phyloP scores from a whole-genome alignment of 1,140 invertebrate genomes.

The Zaprionus camerounensis region DNA sequence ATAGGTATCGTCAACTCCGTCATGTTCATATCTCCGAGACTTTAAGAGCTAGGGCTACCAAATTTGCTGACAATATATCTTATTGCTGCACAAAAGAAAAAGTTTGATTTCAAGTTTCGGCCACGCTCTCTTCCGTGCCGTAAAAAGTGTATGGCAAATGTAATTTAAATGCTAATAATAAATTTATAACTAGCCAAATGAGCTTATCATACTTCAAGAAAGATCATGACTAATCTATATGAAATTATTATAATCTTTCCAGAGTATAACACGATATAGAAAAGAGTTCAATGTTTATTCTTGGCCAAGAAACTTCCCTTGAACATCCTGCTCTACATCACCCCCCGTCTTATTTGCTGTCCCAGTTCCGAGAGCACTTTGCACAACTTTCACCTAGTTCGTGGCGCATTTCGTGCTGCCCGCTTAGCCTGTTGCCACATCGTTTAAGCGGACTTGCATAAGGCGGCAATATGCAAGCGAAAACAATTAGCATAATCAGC shows the following conservation, averaged over 20 bases:
- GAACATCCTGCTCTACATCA: not conserved
- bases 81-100: not conserved
- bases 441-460: conserved; percentile 63
- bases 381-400: conserved; percentile 41
- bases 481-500: conserved; percentile 76
- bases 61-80: not conserved
- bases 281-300: too few relatives aligned
- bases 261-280: too few relatives aligned
- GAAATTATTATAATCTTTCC: too few relatives aligned
- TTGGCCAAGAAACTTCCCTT: not conserved
- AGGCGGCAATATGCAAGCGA: conserved; percentile 43
- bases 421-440: conserved; percentile 32
- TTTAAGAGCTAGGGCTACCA: not conserved
- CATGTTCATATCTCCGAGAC: not conserved
- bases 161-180: too few relatives aligned
- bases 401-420: conserved; percentile 17
- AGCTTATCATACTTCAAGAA: too few relatives aligned
- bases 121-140: not conserved
- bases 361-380: conserved; percentile 7
- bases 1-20: too few relatives aligned
- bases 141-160: not conserved
- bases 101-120: not conserved
- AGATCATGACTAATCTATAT: too few relatives aligned
- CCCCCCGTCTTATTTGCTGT: not conserved
- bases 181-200: too few relatives aligned